Percentiles rank a stretch among this genome's conserved stretches.
phyloP scores from a whole-genome alignment of 2,113 vertebrate species.

The Cnemophilus loriae region DNA sequence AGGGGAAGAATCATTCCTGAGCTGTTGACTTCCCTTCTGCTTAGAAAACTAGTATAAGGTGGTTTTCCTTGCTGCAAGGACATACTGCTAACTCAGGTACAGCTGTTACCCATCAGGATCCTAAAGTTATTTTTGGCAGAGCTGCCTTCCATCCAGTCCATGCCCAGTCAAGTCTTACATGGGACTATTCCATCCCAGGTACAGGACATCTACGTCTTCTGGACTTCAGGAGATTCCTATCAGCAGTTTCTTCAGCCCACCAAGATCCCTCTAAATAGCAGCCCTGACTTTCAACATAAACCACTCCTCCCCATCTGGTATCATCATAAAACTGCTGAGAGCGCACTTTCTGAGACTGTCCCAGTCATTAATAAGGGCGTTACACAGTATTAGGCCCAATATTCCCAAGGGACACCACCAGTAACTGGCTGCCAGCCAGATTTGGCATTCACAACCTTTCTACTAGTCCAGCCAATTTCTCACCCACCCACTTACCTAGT shows the following conservation, averaged over 20 bases:
- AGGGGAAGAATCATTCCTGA: neutral
- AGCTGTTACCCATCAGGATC: neutral
- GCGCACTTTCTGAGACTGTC: neutral
- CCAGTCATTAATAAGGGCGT: neutral
- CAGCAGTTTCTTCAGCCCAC: neutral
- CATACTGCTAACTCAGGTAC: neutral
- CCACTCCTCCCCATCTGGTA: neutral
- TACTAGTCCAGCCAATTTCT: neutral
- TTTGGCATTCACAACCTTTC: neutral
- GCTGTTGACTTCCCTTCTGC: neutral
- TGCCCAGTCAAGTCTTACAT: neutral
- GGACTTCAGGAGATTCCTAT: neutral
- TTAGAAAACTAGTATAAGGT: neutral
- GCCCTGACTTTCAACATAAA: neutral
- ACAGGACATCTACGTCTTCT: neutral
- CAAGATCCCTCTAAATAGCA: neutral
- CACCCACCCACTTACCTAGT: neutral
- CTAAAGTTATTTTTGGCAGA: neutral
- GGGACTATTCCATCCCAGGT: neutral
- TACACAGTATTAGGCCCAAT: neutral
- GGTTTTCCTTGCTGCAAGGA: neutral
- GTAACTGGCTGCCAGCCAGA: neutral
- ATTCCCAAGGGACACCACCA: neutral
- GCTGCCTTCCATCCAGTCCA: neutral
- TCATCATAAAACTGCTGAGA: neutral